Conservation (phyloP, 2,888 invertebrate genomes). For the Phymatocera aterrima region DNA sequence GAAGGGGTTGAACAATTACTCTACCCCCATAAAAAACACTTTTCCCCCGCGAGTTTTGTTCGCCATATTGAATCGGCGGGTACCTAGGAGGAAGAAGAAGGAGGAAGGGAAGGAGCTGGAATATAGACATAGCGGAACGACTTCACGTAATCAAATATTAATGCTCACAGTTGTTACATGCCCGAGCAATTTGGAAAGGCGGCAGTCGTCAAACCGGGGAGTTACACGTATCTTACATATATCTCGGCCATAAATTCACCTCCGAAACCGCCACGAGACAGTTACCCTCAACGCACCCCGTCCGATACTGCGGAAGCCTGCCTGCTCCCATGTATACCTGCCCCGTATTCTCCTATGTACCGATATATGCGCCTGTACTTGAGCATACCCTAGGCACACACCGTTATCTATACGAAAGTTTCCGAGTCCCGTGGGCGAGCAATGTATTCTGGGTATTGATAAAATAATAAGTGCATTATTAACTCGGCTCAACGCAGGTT, state of each 20-base stretch:
- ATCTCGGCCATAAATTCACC: conserved; percentile 62
- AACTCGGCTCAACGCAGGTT: conserved; percentile 57
- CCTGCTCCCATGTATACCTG: not conserved
- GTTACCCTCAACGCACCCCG: not conserved
- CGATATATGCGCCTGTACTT: conserved; percentile 44
- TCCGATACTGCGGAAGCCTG: not conserved
- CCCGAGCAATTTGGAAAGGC: conserved; percentile 58
- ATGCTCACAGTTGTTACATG: conserved; percentile 59
- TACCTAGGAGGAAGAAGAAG: not conserved
- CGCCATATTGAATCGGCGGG: too few species aligned
- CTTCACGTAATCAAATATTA: conserved; percentile 61
- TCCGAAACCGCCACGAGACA: conserved; percentile 43
- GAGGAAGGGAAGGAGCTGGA: too few species aligned
- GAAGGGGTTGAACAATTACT: too few species aligned
- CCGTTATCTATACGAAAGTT: not conserved
- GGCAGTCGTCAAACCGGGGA: conserved; percentile 55
- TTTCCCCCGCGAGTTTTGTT: too few species aligned
- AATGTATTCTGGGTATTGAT: conserved; percentile 64
- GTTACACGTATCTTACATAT: too few species aligned
- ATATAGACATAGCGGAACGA: not conserved
- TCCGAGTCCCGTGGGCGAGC: conserved; percentile 4
- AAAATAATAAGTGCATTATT: conserved; percentile 71
- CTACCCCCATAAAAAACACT: too few species aligned
- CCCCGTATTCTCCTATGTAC: not conserved
- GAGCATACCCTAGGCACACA: conserved; percentile 57